Percentiles rank a stretch among this genome's conserved stretches.
phyloP scores from a whole-genome alignment of 2,113 vertebrate genomes.

The Bubo scandiacus region DNA sequence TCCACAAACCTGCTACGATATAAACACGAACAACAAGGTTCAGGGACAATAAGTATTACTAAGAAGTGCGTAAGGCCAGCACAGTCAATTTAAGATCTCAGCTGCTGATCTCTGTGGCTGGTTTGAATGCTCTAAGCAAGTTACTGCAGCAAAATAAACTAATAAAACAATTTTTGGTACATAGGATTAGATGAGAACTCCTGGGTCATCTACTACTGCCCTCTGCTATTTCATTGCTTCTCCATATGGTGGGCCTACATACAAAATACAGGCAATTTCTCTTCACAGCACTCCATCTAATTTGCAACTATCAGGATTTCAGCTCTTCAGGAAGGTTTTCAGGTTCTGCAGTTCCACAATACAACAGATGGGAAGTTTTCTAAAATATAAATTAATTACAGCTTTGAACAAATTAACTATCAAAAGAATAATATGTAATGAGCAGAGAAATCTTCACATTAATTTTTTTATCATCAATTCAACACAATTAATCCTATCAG shows the following conservation, averaged over 20 bases:
- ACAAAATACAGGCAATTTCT: background rate
- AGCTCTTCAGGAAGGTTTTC: background rate
- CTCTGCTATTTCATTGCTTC: background rate
- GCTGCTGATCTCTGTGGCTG: background rate
- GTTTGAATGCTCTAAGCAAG: background rate
- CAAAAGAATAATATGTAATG: background rate
- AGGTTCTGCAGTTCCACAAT: background rate
- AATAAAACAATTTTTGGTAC: background rate
- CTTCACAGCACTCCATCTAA: background rate
- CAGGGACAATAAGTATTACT: too few species aligned
- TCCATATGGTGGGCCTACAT: background rate
- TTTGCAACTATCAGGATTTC: background rate
- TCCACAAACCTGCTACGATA: background rate
- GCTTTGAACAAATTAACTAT: background rate
- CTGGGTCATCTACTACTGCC: background rate
- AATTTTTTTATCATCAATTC: background rate
- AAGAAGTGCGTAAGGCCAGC: background rate
- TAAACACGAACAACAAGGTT: background rate
- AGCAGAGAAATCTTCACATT: background rate
- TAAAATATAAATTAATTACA: background rate
- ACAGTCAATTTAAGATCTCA: background rate
- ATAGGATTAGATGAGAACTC: background rate
- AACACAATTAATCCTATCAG: background rate
- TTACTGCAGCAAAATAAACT: background rate
- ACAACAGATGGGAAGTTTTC: background rate